Evolutionary conservation across 37 sponge, comb jelly and placozoan species (phyloP), one percentile per base, ranked within the genome.

Genomic region (Tethya wilhelma): DNA sequence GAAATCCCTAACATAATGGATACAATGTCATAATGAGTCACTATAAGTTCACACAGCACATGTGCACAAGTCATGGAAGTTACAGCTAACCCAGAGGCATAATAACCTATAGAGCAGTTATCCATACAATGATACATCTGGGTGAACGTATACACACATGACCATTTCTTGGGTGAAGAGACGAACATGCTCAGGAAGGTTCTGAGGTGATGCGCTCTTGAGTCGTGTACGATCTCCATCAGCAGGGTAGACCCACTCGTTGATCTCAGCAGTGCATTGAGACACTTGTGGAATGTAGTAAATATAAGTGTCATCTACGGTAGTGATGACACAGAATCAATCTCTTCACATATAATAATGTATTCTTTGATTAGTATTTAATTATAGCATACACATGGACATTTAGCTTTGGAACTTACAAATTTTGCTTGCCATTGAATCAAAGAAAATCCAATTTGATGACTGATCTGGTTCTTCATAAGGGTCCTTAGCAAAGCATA

Each of bases 351-450:
- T n/a, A n/a, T n/a, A n/a, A n/a, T n/a, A n/a, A n/a, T n/a, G n/a
- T n/a, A n/a, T n/a, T n/a, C n/a, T n/a, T n/a, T n/a, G n/a, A n/a
- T n/a, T n/a, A n/a, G n/a, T n/a, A n/a, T n/a, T n/a, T n/a, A n/a
- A n/a, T n/a, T n/a, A n/a, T n/a, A n/a, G n/a, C n/a, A n/a, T n/a
- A n/a, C n/a, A n/a, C n/a, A n/a, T 7, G 43, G 9, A 14, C 53
- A 9, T 49, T 14, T 49, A 49, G 14, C 14, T 14, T 5, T 39
- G n/a, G 23, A 1, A 64, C 92, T 71, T 75, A 89, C 98, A 82
- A 34, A 80, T 67, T 74, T 95, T 77, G 72, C 90, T 89, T 22
- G 98, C 95, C 98, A 98, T 98, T 73, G 93, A 94, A 83, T 97
- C 98, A 94, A 94, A 94, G 79, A 97, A 91, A 0, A 94, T 77